Evolutionary conservation across 2,113 vertebrate species (phyloP).

Genomic region (Arizona elegans): DNA sequence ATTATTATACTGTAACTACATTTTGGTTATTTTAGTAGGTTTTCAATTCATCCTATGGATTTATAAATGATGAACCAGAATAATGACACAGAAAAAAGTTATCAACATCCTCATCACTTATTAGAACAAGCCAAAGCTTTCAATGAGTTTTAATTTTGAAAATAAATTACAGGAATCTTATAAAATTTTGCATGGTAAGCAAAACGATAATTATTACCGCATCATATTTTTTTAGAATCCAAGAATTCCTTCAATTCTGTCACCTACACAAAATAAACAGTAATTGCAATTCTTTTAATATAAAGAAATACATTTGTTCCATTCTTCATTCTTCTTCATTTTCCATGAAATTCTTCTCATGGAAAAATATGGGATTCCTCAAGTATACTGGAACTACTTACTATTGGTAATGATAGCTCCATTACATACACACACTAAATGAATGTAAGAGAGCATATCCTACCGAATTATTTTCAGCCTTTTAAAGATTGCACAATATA

Average conservation of each 20-base stretch:
- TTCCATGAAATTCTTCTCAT: not conserved
- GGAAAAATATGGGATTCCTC: not conserved
- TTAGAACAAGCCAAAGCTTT: not conserved
- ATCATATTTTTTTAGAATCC: not conserved
- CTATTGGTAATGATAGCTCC: conserved; percentile 44
- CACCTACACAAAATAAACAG: not conserved
- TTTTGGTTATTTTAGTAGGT: not conserved
- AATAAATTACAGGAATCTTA: not conserved
- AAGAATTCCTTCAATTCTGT: not conserved
- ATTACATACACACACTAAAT: not conserved
- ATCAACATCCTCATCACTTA: not conserved
- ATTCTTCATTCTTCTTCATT: not conserved
- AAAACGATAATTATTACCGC: not conserved
- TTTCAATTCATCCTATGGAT: not conserved
- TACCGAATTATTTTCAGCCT: conserved; percentile 44
- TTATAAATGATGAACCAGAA: not conserved
- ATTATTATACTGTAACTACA: not conserved
- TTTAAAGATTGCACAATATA: conserved; percentile 34
- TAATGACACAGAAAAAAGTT: not conserved
- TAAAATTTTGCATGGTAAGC: not conserved
- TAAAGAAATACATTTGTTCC: not conserved
- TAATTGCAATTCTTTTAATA: not conserved
- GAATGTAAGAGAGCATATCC: conserved; percentile 44
- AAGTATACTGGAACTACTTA: conserved; percentile 49
- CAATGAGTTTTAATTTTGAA: not conserved